These are phyloP conservation scores for Scalopus aquaticus DNA, from an alignment of 2,113 vertebrate genomes.

Conservation along the genomic window DNA sequence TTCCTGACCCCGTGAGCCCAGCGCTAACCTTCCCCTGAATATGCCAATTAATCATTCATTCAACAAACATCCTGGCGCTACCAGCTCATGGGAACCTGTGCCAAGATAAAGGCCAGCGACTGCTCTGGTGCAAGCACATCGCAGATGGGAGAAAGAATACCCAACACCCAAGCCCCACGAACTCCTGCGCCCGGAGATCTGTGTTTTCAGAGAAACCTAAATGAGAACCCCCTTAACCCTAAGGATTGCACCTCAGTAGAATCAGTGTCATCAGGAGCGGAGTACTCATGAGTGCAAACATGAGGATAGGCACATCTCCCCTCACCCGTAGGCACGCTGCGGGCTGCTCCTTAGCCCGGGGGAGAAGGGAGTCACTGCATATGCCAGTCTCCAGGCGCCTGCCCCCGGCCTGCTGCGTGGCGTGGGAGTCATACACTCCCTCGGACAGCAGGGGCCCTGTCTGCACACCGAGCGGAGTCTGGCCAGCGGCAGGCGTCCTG, in stretches of 20 bases:
- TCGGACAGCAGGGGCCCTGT: neutral
- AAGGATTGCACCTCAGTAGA: neutral
- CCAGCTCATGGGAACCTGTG: neutral
- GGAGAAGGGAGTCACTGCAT: neutral
- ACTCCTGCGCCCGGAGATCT: neutral
- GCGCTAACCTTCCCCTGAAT: neutral
- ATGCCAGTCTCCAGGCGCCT: neutral
- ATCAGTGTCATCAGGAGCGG: neutral
- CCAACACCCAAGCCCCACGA: accelerated
- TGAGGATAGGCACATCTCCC: neutral
- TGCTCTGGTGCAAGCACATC: neutral
- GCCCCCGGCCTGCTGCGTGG: accelerated
- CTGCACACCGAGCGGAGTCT: accelerated
- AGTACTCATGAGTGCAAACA: neutral
- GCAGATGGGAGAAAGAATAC: neutral
- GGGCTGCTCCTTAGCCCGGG: neutral
- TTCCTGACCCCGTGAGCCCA: neutral
- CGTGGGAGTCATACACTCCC: neutral
- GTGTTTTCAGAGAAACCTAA: neutral
- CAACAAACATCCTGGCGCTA: neutral
- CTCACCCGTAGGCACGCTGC: neutral
- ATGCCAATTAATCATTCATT: conserved; percentile 10
- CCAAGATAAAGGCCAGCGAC: neutral
- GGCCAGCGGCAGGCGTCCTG: neutral
- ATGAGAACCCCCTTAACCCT: neutral